Evolutionary conservation across 2,797 vertebrate genomes (phyloP), one percentile per base, ranked within the genome.

Genomic region (Brachyrhaphis roseni): DNA sequence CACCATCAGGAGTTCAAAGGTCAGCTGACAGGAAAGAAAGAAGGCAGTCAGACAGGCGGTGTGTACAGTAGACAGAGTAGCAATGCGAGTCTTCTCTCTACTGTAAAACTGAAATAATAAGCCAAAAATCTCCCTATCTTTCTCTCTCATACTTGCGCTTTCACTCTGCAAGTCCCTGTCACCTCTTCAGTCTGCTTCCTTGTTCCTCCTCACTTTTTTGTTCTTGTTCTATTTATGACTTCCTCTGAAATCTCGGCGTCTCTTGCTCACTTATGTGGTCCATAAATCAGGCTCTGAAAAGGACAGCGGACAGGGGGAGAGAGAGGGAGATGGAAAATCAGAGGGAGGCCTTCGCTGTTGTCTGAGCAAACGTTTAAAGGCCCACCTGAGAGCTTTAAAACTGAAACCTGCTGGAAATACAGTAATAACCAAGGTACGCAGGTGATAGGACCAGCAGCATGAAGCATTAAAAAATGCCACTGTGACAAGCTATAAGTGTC

Each of bases 251-350:
- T 94, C 92, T 89, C 86, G 20, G 80, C 85, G 82, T 94, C 93
- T 95, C 92, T 91, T 83, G 90, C 87, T 90, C 91, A 93, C 94
- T 96, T 95, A 95, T 95, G 93, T 93, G 95, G 92, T 84, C 89
- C 84, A 97, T 97, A 97, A 98, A 97, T 97, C 95, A 96, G 88
- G 43, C 89, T 86, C 94, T 92, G 94, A 97, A 97, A 97, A 97
- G 96, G 95, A 97, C 96, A 95, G 93, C 82, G 91, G 95, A 94
- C 92, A 95, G 91, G 95, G 95, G 94, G 68, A 70, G 93, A 89
- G 95, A 96, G 93, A 92, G 93, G 91, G 92, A 93, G 92, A 94
- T 91, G 93, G 93, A 94, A 93, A 93, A 92, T 88, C 86, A 26
- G 91, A 92, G 93, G 89, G 92, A 92, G 95, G 96, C 94, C 94